Conservation (phyloP, 2,797 vertebrate genomes). For the Pitangus sulphuratus region DNA sequence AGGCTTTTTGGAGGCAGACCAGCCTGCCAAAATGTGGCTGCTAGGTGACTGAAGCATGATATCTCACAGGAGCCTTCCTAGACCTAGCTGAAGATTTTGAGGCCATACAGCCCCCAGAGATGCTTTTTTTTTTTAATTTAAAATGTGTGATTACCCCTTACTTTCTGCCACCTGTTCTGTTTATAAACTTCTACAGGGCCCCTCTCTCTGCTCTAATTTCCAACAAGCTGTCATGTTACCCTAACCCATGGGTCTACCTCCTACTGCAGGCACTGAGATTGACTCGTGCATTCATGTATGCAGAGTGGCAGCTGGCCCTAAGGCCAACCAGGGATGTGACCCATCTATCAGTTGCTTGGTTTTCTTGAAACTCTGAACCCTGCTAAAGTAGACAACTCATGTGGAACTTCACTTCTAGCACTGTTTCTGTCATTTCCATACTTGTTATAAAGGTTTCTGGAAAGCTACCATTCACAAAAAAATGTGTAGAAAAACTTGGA, state of each 20-base stretch:
- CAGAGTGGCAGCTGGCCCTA: constrained; percentile 30
- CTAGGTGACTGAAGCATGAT: neutral
- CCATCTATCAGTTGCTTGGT: neutral
- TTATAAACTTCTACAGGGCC: constrained; percentile 1
- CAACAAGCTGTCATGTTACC: constrained; percentile 28
- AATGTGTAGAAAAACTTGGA: neutral
- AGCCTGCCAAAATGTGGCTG: neutral
- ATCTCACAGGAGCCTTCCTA: neutral
- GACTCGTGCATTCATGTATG: constrained; percentile 20
- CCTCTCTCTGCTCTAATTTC: neutral
- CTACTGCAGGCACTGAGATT: constrained; percentile 12
- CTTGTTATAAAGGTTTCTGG: neutral
- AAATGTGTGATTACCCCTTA: constrained; percentile 20
- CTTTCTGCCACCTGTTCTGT: constrained; percentile 38
- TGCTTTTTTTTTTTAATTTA: neutral
- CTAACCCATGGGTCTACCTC: neutral
- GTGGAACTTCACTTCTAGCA: neutral
- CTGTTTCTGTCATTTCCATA: neutral
- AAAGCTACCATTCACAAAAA: neutral
- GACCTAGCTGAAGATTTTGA: neutral
- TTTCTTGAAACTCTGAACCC: neutral
- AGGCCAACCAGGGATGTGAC: neutral
- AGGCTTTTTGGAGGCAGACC: neutral
- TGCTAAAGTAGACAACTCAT: neutral
- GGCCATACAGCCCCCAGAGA: neutral